Percentiles rank a stretch among this genome's conserved stretches.
phyloP scores from a whole-genome alignment of 2,797 vertebrate species.

The Enoplosus armatus region DNA sequence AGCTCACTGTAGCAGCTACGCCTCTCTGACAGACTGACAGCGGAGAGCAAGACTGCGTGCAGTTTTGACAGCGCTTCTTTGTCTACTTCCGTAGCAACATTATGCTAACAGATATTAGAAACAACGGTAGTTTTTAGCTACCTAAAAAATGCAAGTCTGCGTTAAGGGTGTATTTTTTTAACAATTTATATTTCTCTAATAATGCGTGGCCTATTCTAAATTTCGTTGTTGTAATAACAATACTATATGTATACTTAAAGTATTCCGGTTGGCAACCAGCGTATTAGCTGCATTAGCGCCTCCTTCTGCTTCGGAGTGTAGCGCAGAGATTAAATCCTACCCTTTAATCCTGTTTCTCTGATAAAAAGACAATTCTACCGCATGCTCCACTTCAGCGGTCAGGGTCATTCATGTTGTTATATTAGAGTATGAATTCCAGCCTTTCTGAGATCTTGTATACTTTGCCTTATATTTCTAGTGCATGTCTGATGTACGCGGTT shows the following conservation, averaged over 20 bases:
- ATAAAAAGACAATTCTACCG: background rate
- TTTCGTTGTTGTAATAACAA: too few species aligned
- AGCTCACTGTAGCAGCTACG: slow-evolving; percentile 8
- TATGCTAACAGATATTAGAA: slow-evolving; percentile 23
- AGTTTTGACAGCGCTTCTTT: slow-evolving; percentile 25
- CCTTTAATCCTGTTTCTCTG: background rate
- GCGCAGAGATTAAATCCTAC: background rate
- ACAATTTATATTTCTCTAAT: rapidly evolving
- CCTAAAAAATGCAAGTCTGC: background rate
- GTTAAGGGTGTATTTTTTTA: background rate
- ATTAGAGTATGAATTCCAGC: too few species aligned
- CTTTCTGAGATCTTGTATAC: too few species aligned
- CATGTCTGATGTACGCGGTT: too few species aligned
- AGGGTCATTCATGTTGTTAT: too few species aligned
- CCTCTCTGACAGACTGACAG: slow-evolving; percentile 25
- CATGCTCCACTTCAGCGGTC: too few species aligned
- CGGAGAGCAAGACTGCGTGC: background rate
- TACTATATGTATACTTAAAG: too few species aligned
- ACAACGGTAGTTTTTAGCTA: background rate
- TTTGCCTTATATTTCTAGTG: too few species aligned
- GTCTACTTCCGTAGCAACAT: slow-evolving; percentile 70
- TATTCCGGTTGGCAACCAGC: background rate
- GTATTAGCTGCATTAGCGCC: background rate
- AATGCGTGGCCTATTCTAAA: rapidly evolving
- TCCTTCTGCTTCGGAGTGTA: slow-evolving; percentile 10